These are phyloP conservation scores for Protodeltote pygarga DNA, from an alignment of 2,888 invertebrate species.

Conservation along the genomic window DNA sequence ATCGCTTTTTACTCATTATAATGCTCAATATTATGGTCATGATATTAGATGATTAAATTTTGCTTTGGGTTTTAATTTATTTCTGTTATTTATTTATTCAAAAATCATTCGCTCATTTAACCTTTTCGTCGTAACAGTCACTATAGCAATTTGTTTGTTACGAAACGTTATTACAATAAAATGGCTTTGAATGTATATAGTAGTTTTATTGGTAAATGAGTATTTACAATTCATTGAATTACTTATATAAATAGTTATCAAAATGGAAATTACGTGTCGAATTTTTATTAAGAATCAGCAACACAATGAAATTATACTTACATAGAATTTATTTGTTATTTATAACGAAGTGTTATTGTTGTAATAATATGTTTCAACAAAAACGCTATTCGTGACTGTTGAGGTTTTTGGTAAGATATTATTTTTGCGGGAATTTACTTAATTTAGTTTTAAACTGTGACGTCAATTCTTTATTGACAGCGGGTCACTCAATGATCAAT, in stretches of 20 bases:
- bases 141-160: conserved; percentile 36
- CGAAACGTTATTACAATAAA: conserved; percentile 44
- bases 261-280: conserved; percentile 30
- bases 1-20: conserved; percentile 80
- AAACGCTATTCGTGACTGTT: conserved; percentile 42
- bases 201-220: conserved; percentile 18
- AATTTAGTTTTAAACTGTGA: conserved; percentile 28
- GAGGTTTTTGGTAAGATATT: conserved; percentile 26
- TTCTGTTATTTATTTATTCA: conserved; percentile 66
- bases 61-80: conserved; percentile 73
- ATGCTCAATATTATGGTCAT: conserved; percentile 84
- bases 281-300: conserved; percentile 32
- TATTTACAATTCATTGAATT: conserved; percentile 25
- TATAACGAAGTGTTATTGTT: conserved; percentile 15
- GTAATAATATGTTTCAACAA: conserved; percentile 41
- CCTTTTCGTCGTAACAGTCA: conserved; percentile 28
- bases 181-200: conserved; percentile 26
- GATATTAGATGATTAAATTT: conserved; percentile 79
- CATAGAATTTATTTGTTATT: conserved; percentile 4
- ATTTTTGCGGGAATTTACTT: conserved; percentile 35
- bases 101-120: conserved; percentile 37
- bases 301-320: conserved; percentile 7
- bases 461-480: conserved; percentile 21
- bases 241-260: conserved; percentile 16
- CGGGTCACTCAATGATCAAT: conserved; percentile 7